Percentiles rank a stretch among this genome's conserved stretches.
phyloP scores from a whole-genome alignment of 64 coral and sea anemone genomes.

The Platygyra sinensis region DNA sequence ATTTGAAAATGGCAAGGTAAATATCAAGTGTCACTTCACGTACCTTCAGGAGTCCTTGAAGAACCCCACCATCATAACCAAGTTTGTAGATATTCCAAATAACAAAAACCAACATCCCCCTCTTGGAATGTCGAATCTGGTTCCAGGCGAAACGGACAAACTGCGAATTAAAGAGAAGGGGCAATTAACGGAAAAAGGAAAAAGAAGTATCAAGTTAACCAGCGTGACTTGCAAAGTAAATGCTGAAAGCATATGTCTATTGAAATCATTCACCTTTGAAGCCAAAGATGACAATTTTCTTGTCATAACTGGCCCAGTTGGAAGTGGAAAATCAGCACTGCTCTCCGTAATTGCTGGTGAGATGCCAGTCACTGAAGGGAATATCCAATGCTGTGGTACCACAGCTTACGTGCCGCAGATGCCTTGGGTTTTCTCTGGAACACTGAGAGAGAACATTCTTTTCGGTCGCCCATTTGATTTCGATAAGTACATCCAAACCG shows the following conservation, averaged over 20 bases:
- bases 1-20: background rate
- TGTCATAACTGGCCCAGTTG: slow-evolving; percentile 61
- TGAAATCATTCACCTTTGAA: slow-evolving; percentile 48
- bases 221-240: slow-evolving; percentile 23
- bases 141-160: background rate
- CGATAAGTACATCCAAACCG: slow-evolving; percentile 9
- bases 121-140: slow-evolving; percentile 1
- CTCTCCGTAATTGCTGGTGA: slow-evolving; percentile 61
- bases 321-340: slow-evolving; percentile 64
- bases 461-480: slow-evolving; percentile 35
- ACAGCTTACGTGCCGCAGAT: slow-evolving; percentile 62
- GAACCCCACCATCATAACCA: slow-evolving; percentile 2
- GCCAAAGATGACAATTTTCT: slow-evolving; percentile 23
- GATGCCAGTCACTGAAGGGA: slow-evolving; percentile 40
- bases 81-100: slow-evolving; percentile 2
- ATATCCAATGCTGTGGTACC: background rate
- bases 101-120: background rate
- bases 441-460: slow-evolving; percentile 50
- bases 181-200: background rate
- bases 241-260: background rate
- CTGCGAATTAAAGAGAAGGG: background rate
- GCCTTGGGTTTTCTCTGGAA: slow-evolving; percentile 76
- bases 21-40: background rate
- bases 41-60: slow-evolving; percentile 5
- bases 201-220: background rate